Conservation (phyloP, 2,797 vertebrate genomes). For the Erithacus rubecula region DNA sequence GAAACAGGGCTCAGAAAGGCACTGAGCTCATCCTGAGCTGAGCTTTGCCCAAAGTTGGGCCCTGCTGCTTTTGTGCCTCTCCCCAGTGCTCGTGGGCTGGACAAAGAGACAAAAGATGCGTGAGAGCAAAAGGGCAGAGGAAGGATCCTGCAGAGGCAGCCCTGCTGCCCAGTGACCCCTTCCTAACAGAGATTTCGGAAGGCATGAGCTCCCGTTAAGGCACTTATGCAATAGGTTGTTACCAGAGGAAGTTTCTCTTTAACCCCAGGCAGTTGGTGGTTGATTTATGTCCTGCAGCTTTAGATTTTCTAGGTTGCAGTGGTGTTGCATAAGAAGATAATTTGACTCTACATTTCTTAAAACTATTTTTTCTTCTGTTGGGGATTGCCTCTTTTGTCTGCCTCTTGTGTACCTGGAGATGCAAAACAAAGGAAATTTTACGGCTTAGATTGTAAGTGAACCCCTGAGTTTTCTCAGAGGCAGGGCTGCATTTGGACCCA, state of each 20-base stretch:
- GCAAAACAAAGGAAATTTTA: accelerated
- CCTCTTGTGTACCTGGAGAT: accelerated
- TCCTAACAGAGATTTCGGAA: not conserved
- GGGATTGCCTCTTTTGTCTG: not conserved
- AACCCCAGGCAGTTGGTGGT: slow-evolving; percentile 52
- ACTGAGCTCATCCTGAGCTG: not conserved
- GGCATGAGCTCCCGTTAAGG: not conserved
- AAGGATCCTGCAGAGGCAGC: not conserved
- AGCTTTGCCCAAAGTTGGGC: accelerated
- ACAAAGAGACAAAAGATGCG: not conserved
- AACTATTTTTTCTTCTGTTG: not conserved
- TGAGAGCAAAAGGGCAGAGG: not conserved
- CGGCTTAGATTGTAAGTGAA: accelerated
- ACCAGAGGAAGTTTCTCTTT: slow-evolving; percentile 35
- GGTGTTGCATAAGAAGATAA: slow-evolving; percentile 14
- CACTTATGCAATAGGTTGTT: not conserved
- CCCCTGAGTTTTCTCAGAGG: not conserved
- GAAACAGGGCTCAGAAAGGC: not conserved
- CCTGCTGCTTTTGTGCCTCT: not conserved
- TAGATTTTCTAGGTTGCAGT: not conserved
- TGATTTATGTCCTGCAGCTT: slow-evolving; percentile 54
- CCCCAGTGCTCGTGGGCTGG: accelerated
- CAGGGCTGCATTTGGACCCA: not conserved
- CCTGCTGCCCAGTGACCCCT: accelerated
- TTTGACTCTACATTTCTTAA: not conserved